phyloP scores from a whole-genome alignment of 1,140 invertebrate species.

The Stenopsyche tienmushanensis region DNA sequence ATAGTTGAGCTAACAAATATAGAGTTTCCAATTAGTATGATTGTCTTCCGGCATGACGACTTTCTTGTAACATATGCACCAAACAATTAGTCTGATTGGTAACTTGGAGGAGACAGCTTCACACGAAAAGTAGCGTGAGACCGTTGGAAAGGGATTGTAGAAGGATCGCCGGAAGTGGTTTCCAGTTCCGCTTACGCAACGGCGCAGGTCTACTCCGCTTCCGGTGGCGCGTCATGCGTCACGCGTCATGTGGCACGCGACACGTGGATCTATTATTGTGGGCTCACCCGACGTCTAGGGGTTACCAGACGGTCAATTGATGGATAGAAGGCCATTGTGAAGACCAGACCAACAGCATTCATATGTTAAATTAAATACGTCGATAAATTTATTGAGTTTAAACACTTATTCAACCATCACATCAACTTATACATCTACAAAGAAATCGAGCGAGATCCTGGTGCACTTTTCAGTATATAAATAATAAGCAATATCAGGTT shows the following conservation, averaged over 20 bases:
- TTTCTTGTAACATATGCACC: too few relatives aligned
- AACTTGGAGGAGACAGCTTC: too few relatives aligned
- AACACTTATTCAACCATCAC: too few relatives aligned
- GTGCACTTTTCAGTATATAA: too few relatives aligned
- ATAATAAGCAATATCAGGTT: too few relatives aligned
- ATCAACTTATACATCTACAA: too few relatives aligned
- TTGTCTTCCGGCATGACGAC: too few relatives aligned
- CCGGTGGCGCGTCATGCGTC: not conserved
- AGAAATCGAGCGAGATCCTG: too few relatives aligned
- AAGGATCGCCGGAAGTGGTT: not conserved
- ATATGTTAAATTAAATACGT: not conserved
- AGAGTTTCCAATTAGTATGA: too few relatives aligned
- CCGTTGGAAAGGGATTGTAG: not conserved
- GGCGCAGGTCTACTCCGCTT: not conserved
- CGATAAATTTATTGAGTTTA: too few relatives aligned
- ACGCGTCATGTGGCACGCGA: not conserved
- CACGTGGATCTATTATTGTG: not conserved
- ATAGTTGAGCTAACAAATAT: too few relatives aligned
- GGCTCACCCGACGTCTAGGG: not conserved
- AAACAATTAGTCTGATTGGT: too few relatives aligned
- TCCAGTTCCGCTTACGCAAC: slow-evolving; percentile 5
- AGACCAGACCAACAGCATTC: not conserved
- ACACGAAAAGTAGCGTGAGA: slow-evolving; percentile 2
- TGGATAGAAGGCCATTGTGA: not conserved
- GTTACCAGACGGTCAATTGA: not conserved